Base-by-base conservation (phyloP, 2,113 vertebrate species). In the Meleagris gallopavo region DNA sequence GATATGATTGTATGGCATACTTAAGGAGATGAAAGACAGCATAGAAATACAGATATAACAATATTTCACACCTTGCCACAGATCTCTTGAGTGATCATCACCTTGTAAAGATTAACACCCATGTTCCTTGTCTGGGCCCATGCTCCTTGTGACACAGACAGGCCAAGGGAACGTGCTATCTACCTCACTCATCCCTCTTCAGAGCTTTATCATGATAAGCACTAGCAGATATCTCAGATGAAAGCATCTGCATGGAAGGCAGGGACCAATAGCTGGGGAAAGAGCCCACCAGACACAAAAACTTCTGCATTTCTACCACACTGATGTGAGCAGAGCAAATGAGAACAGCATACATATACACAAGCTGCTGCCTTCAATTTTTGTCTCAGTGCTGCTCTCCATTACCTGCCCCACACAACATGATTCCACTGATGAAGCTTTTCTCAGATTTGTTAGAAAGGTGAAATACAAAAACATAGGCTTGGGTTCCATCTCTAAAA, bases 381-480 rank as follows among this genome's bases (percentile, higher is more conserved):
- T 57, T 70, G 22, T 11, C 40, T 29, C 55, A 77, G 0, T 83
- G 2, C 4, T 10, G n/a, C 6, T 16, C 2, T 29, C 16, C 32
- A 18, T 52, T 38, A 11, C 10, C 30, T n/a, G 48, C 48, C 48
- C 48, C 22, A 24, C 48, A 50, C 48, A 50, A 24, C 11, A 12
- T 50, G n/a, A 25, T 32, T 52, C 16, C 74, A 10, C 7, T 2
- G 4, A 36, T 11, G 21, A 58, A 29, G 4, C 3, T 82, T 55
- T 25, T 24, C 15, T 46, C 25, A 34, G 4, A 7, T 40, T 60
- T 25, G 7, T 7, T 62, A 58, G 52, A 13, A 61, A 75, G 86
- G 41, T 0, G 2, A n/a, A 3, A 8, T 3, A 25, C 6, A 32
- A 17, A 62, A 80, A 60, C 18, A 3, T 0, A 17, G 13, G 6